phyloP scores from a whole-genome alignment of 2,888 invertebrate genomes.

The Volucella bombylans region DNA sequence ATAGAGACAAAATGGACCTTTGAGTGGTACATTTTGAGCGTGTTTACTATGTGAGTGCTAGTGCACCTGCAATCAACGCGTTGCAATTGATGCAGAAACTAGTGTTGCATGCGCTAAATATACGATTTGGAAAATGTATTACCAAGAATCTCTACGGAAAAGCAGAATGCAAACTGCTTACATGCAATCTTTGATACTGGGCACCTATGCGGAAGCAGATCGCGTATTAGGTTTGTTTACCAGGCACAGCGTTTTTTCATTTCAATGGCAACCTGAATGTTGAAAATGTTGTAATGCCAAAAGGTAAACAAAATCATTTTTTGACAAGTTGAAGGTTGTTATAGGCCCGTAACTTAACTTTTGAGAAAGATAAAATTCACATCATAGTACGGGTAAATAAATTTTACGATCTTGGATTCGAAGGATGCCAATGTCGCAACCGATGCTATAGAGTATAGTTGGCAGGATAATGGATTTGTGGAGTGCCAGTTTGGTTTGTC shows the following conservation, averaged over 20 bases:
- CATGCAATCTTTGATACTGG: not conserved
- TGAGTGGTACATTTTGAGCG: constrained; percentile 37
- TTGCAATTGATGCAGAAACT: constrained; percentile 48
- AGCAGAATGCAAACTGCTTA: constrained; percentile 17
- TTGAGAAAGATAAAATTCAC: too few species aligned
- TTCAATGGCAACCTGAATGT: constrained; percentile 42
- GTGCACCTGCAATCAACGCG: constrained; percentile 32
- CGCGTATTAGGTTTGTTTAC: not conserved
- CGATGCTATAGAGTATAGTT: too few species aligned
- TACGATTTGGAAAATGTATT: constrained; percentile 63
- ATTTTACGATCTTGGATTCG: too few species aligned
- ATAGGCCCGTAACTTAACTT: not conserved
- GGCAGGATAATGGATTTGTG: too few species aligned
- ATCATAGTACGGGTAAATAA: too few species aligned
- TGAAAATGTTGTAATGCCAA: not conserved
- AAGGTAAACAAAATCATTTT: not conserved
- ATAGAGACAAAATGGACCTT: constrained; percentile 27
- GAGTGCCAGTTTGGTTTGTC: too few species aligned
- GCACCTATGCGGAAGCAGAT: constrained; percentile 51
- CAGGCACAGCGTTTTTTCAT: constrained; percentile 35
- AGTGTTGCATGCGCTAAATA: constrained; percentile 55
- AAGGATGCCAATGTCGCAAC: too few species aligned
- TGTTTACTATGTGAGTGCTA: constrained; percentile 6
- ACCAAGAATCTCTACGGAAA: constrained; percentile 29
- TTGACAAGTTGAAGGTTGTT: not conserved